A percentile compares a stretch with the other conserved stretches of the same genome.
Evolutionary conservation across 2,113 vertebrate species (phyloP).

Genomic region (Nerophis lumbriciformis): DNA sequence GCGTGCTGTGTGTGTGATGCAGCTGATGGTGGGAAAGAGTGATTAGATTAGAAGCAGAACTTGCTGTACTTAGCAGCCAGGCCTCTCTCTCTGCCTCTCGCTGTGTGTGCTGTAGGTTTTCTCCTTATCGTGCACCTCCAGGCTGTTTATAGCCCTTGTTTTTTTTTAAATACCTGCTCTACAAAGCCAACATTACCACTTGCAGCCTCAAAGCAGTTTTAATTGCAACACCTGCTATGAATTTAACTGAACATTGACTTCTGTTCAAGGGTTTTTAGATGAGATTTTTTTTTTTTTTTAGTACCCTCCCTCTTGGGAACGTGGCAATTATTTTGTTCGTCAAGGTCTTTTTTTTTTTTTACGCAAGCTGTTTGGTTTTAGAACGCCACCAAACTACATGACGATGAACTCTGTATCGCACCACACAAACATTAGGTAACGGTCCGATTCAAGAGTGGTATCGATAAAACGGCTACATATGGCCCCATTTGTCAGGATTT

Average conservation of each 20-base stretch:
- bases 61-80: conserved; percentile 48
- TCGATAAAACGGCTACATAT: neutral
- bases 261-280: conserved; percentile 20
- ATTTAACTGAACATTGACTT: conserved; percentile 39
- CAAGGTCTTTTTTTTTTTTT: conserved; percentile 5
- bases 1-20: conserved; percentile 46
- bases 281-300: conserved; percentile 20
- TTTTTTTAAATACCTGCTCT: conserved; percentile 55
- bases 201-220: conserved; percentile 47
- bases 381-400: neutral
- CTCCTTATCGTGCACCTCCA: conserved; percentile 46
- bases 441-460: neutral
- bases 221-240: conserved; percentile 50
- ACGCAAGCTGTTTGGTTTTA: neutral
- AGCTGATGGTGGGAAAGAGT: conserved; percentile 58
- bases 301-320: neutral
- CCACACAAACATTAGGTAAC: neutral
- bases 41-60: conserved; percentile 68
- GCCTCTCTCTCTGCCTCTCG: conserved; percentile 24
- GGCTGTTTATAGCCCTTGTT: conserved; percentile 45
- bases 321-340: conserved; percentile 16
- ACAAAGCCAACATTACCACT: conserved; percentile 54
- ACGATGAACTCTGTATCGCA: neutral
- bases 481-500: no score
- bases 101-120: conserved; percentile 44